Evolutionary conservation across 1,140 invertebrate species (phyloP).

Genomic region (Aphis gossypii): DNA sequence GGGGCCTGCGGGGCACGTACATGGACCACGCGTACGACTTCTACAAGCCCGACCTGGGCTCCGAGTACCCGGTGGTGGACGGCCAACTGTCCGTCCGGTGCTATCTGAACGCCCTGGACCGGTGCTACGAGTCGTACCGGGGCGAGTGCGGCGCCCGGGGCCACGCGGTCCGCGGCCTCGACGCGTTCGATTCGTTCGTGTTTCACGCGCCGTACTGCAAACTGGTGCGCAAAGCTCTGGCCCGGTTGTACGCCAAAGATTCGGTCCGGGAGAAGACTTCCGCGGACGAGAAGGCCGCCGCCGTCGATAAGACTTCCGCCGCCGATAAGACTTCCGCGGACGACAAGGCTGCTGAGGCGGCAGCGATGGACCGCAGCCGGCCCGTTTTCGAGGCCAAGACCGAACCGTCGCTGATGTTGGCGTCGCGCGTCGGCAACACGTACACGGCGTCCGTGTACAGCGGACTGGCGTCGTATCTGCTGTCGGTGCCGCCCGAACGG

Average conservation of each 20-base stretch:
- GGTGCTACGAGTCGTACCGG: conserved; percentile 87
- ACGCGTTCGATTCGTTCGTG: conserved; percentile 85
- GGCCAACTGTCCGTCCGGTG: conserved; percentile 94
- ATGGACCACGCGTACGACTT: conserved; percentile 98
- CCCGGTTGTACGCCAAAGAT: conserved; percentile 87
- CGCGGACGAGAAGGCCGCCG: conserved; percentile 58
- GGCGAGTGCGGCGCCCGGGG: conserved; percentile 70
- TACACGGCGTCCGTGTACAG: conserved; percentile 97
- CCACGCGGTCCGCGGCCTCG: conserved; percentile 65
- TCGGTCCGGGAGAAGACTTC: conserved; percentile 64
- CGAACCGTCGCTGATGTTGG: conserved; percentile 82
- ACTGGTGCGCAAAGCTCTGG: conserved; percentile 96
- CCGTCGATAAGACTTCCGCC: conserved; percentile 62
- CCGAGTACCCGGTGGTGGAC: conserved; percentile 96
- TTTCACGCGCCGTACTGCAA: conserved; percentile 98
- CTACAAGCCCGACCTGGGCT: conserved; percentile 93
- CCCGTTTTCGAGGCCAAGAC: conserved; percentile 84
- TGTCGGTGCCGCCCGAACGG: conserved; percentile 72
- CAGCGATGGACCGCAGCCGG: conserved; percentile 72
- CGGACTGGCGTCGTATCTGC: conserved; percentile 85
- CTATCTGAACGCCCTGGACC: conserved; percentile 91
- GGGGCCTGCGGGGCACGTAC: conserved; percentile 83
- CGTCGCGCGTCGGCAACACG: conserved; percentile 97
- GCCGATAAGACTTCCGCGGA: conserved; percentile 62
- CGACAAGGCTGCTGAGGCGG: conserved; percentile 5